These are phyloP conservation scores for Portevinia maculata DNA, from an alignment of 2,888 invertebrate species.

Conservation along the genomic window DNA sequence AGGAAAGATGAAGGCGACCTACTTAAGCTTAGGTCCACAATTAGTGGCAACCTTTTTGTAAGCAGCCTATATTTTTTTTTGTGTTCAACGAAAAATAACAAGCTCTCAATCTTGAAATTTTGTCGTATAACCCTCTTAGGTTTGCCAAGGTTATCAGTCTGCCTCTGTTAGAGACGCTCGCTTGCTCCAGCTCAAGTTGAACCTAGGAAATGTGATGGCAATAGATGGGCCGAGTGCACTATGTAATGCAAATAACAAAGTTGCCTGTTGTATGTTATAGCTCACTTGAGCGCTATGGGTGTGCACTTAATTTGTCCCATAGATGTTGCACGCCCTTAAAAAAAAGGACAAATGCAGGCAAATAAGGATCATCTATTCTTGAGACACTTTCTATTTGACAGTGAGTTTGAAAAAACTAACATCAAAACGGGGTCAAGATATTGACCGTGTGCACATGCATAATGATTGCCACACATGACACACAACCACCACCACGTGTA, in stretches of 20 bases:
- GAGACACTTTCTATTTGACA: constrained; percentile 44
- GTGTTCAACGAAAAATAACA: constrained; percentile 12
- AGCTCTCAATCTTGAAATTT: background rate
- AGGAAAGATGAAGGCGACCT: constrained; percentile 23
- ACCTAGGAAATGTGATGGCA: constrained; percentile 40
- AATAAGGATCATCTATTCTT: constrained; percentile 69
- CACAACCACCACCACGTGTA: background rate
- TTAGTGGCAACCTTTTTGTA: constrained; percentile 42
- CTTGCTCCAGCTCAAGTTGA: background rate
- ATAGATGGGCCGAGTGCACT: constrained; percentile 57
- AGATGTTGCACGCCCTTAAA: constrained; percentile 35
- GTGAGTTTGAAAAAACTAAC: background rate
- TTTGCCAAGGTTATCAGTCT: constrained; percentile 66
- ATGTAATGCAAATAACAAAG: constrained; percentile 53
- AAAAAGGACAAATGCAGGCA: constrained; percentile 55
- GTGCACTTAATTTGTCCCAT: constrained; percentile 47
- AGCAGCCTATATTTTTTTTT: constrained; percentile 14
- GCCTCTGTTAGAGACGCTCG: constrained; percentile 1
- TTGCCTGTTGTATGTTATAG: constrained; percentile 15
- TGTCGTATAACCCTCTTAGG: constrained; percentile 19
- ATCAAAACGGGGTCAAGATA: constrained; percentile 53
- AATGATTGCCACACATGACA: constrained; percentile 38
- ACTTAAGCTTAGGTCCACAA: constrained; percentile 55
- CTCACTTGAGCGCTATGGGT: constrained; percentile 37
- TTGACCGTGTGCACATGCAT: constrained; percentile 56